Conservation (phyloP, 2,797 vertebrate genomes). For the Taenioides sp. region DNA sequence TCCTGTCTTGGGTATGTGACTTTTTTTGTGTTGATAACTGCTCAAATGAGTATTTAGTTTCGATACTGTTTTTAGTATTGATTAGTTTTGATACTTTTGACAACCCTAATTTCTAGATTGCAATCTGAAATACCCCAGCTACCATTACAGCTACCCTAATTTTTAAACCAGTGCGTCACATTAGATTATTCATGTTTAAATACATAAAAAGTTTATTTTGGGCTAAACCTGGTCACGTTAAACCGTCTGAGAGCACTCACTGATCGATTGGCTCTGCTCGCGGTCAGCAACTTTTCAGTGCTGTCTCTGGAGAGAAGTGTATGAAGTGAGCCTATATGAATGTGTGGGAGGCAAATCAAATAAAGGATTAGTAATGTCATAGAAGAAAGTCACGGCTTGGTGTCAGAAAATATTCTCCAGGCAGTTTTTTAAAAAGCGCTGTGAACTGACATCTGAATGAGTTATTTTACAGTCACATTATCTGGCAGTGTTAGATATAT, state of each 20-base stretch:
- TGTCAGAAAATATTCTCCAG: background rate
- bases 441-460: constrained; percentile 4
- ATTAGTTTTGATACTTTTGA: too few relatives aligned
- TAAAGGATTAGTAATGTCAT: constrained; percentile 3
- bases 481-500: background rate
- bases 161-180: background rate
- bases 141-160: background rate
- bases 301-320: background rate
- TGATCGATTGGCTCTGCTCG: constrained; percentile 15
- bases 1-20: too few relatives aligned
- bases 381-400: background rate
- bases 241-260: background rate
- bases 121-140: too few relatives aligned
- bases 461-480: background rate
- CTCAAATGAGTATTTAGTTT: too few relatives aligned
- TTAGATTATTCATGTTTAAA: background rate
- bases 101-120: too few relatives aligned
- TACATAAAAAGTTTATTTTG: background rate
- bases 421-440: background rate
- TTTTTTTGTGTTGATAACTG: too few relatives aligned
- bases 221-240: background rate
- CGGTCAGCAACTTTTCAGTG: constrained; percentile 3
- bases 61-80: too few relatives aligned
- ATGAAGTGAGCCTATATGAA: background rate
- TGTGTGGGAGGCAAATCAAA: constrained; percentile 8